Base-by-base conservation (phyloP, 2,113 vertebrate genomes). In the Chiloscyllium plagiosum region DNA sequence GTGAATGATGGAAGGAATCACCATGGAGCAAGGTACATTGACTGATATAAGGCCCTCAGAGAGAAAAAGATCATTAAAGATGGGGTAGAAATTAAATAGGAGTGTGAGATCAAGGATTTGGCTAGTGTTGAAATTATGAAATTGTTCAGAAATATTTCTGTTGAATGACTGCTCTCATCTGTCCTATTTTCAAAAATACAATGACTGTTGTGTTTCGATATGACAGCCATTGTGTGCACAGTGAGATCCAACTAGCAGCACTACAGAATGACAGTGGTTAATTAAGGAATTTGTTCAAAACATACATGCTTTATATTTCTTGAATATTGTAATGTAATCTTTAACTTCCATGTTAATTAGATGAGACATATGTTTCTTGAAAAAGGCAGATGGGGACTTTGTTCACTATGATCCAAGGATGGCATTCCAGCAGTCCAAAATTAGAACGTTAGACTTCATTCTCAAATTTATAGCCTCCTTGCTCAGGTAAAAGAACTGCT, bases 301-400 rank as follows among this genome's bases (percentile, higher is more conserved):
- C n/a, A 80, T 17, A 33, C n/a, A 17, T 80, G 13, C 78, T 37
- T 80, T 12, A 13, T 80, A 37, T 37, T 80, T 12, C 37, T 80
- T 80, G 78, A 17, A 80, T 80, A 80, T n/a, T 80, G 78, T 80
- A 78, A 78, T 78, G 76, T n/a, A 37, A 80, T 76, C 78, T 80
- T 80, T 37, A 80, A 80, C n/a, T 80, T 80, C 10, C 78, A 80
- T 37, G n/a, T 80, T 37, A 80, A 80, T 80, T 80, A 80, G 78
- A 1, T 80, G 13, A n/a, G 78, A 80, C 78, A 13, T 15, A 37
- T 37, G 15, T 13, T 80, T 0, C 37, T 80, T 80, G 33, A 80
- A 80, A 80, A 33, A 80, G 78, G n/a, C 78, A 78, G 76, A 78
- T 78, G 76, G 76, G 33, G 76, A n/a, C n/a, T 80, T 0, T 37